Conservation (phyloP, 2,113 vertebrate genomes). For the Pleuronectes platessa region DNA sequence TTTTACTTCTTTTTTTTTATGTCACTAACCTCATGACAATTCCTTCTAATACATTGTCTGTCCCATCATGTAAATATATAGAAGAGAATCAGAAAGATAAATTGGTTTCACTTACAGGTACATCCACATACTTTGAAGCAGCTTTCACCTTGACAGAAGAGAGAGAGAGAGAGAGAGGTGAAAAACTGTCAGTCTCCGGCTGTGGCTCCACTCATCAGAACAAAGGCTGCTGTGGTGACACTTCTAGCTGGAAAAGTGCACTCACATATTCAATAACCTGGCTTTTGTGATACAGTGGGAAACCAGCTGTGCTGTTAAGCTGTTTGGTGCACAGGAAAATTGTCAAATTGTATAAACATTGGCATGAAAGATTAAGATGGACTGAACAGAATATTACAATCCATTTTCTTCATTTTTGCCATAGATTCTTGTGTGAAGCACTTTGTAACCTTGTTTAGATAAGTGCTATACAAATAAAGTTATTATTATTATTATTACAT, state of each 20-base stretch:
- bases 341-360: not conserved
- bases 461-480: too few species aligned
- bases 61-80: not conserved
- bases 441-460: too few species aligned
- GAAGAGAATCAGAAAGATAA: slow-evolving; percentile 5
- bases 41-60: too few species aligned
- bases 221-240: slow-evolving; percentile 9
- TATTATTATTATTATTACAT: too few species aligned
- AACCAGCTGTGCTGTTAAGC: slow-evolving; percentile 35
- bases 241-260: slow-evolving; percentile 39
- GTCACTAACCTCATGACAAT: too few species aligned
- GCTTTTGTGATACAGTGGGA: slow-evolving; percentile 2
- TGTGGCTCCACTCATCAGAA: slow-evolving; percentile 20
- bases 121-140: slow-evolving; percentile 99
- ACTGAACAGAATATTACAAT: too few species aligned
- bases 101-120: slow-evolving; percentile 92
- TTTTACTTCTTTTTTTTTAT: too few species aligned
- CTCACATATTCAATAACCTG: slow-evolving; percentile 38
- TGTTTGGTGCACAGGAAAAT: slow-evolving; percentile 9
- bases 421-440: too few species aligned
- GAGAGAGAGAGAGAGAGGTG: slow-evolving; percentile 13
- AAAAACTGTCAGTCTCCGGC: slow-evolving; percentile 15
- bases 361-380: not conserved
- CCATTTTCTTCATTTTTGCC: too few species aligned
- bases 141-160: slow-evolving; percentile 93